Conservation (phyloP, 2,113 vertebrate genomes). For the Pao palembangensis region DNA sequence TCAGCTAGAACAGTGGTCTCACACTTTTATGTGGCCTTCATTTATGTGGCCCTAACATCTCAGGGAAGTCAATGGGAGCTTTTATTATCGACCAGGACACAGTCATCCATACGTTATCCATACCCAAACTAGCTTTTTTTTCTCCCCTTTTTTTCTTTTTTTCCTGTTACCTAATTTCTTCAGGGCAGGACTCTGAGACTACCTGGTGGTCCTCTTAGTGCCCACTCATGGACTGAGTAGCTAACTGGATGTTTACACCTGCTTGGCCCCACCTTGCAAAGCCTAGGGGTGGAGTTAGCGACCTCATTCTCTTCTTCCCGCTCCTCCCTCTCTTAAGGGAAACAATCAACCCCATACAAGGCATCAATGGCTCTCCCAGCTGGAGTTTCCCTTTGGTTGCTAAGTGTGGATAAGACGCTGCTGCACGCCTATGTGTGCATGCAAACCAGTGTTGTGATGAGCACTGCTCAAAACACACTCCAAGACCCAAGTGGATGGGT, state of each 20-base stretch:
- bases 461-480: slow-evolving; percentile 70
- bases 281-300: slow-evolving; percentile 72
- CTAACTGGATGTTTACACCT: slow-evolving; percentile 77
- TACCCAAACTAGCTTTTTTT: slow-evolving; percentile 25
- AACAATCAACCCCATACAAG: slow-evolving; percentile 73
- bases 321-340: slow-evolving; percentile 72
- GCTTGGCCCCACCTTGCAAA: slow-evolving; percentile 74
- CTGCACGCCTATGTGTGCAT: slow-evolving; percentile 32
- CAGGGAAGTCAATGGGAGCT: slow-evolving; percentile 36
- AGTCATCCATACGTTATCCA: slow-evolving; percentile 23
- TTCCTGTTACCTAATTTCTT: slow-evolving; percentile 69
- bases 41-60: slow-evolving; percentile 42
- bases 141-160: slow-evolving; percentile 32
- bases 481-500: slow-evolving; percentile 71
- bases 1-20: slow-evolving; percentile 24
- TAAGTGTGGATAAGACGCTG: slow-evolving; percentile 52
- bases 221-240: slow-evolving; percentile 62
- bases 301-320: slow-evolving; percentile 70
- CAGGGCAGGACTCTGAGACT: slow-evolving; percentile 51
- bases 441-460: slow-evolving; percentile 68
- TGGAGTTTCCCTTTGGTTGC: slow-evolving; percentile 69
- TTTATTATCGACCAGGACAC: slow-evolving; percentile 61
- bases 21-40: slow-evolving; percentile 33
- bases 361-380: slow-evolving; percentile 75
- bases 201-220: slow-evolving; percentile 57